These are phyloP conservation scores for Amphipyra tragopoginis DNA, from an alignment of 2,888 invertebrate genomes.

Conservation along the genomic window DNA sequence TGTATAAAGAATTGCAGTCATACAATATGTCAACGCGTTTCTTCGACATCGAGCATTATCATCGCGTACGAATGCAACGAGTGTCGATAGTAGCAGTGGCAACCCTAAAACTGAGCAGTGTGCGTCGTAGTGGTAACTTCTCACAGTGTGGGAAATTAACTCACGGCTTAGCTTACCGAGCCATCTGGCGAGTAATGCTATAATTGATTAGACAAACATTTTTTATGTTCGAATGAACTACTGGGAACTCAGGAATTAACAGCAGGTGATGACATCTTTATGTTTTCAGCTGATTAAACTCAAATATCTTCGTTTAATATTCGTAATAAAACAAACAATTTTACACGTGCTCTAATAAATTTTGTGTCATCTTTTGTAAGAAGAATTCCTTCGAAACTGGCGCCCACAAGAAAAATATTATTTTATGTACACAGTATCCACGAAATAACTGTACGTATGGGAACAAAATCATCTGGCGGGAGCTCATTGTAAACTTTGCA, in stretches of 20 bases:
- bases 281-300: conserved; percentile 1
- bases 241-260: not conserved
- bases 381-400: conserved; percentile 37
- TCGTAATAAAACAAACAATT: conserved; percentile 46
- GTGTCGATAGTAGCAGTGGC: not conserved
- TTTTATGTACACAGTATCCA: conserved; percentile 66
- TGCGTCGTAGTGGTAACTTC: conserved; percentile 9
- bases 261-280: not conserved
- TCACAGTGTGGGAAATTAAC: not conserved
- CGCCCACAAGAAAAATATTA: conserved; percentile 66
- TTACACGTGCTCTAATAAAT: conserved; percentile 44
- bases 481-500: conserved; percentile 67
- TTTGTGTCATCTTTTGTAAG: conserved; percentile 53
- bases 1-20: too few species aligned
- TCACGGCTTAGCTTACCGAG: conserved; percentile 3
- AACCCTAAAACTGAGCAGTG: conserved; percentile 2
- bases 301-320: conserved; percentile 17
- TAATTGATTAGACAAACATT: conserved; percentile 25
- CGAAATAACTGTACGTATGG: conserved; percentile 70
- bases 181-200: conserved; percentile 2
- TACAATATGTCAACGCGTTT: not conserved
- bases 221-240: conserved; percentile 5
- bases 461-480: conserved; percentile 75
- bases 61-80: too few species aligned
- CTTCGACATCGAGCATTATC: not conserved